These are phyloP conservation scores for Callithrix jacchus DNA, from an alignment of 2,113 vertebrate genomes.

Conservation along the genomic window DNA sequence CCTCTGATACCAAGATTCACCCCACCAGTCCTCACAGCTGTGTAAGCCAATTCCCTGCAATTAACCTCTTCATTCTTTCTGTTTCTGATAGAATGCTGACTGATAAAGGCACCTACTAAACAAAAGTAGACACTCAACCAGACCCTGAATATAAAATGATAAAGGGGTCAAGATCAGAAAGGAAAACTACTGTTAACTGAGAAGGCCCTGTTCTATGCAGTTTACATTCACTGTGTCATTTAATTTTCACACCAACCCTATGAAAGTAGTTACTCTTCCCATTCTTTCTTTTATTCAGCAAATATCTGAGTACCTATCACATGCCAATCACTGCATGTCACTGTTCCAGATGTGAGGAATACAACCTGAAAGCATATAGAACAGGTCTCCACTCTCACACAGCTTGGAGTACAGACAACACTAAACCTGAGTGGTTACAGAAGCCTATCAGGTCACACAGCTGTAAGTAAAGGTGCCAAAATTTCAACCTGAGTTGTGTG, in stretches of 20 bases:
- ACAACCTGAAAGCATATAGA: neutral
- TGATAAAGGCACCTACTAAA: neutral
- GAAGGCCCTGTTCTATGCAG: neutral
- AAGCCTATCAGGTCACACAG: neutral
- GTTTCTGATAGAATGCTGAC: neutral
- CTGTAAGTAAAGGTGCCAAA: neutral
- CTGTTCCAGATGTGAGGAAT: neutral
- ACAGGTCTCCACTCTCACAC: neutral
- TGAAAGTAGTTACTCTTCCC: neutral
- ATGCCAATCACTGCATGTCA: neutral
- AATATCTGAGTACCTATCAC: neutral
- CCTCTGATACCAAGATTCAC: neutral
- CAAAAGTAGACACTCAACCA: neutral
- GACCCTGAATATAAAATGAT: neutral
- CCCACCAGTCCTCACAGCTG: neutral
- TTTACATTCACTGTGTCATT: neutral
- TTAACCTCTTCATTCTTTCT: neutral
- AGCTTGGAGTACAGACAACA: neutral
- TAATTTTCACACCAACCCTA: neutral
- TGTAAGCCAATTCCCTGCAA: neutral
- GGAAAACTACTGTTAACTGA: neutral
- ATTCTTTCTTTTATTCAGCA: neutral
- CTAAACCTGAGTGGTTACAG: neutral
- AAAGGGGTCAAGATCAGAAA: neutral
- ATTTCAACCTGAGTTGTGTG: neutral